Conservation (phyloP, 37 sponge, comb jelly and placozoan species). For the Corticium candelabrum region DNA sequence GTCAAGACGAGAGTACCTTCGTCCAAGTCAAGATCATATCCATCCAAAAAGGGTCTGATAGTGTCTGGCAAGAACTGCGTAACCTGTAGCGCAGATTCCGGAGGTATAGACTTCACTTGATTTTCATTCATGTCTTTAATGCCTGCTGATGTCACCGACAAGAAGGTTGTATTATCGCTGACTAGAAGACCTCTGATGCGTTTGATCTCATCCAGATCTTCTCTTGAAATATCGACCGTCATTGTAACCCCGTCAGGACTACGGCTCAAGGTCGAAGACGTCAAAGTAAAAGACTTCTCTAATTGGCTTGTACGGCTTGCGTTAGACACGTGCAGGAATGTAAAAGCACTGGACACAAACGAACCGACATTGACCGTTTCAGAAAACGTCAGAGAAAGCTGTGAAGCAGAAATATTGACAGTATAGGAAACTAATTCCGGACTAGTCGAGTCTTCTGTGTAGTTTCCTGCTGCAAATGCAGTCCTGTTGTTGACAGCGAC, state of each 20-base stretch:
- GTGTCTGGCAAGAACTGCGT: constrained; percentile 28
- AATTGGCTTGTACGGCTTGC: background rate
- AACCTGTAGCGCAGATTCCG: constrained; percentile 26
- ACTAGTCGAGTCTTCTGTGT: constrained; percentile 19
- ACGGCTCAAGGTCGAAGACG: background rate
- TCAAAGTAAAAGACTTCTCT: background rate
- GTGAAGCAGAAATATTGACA: constrained; percentile 45
- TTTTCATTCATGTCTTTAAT: constrained; percentile 76
- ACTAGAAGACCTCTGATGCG: constrained; percentile 57
- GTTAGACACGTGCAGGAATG: constrained; percentile 8
- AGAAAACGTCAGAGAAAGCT: constrained; percentile 36
- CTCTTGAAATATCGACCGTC: constrained; percentile 37
- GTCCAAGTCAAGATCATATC: constrained; percentile 50
- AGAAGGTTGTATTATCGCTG: constrained; percentile 29
- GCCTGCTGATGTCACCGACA: constrained; percentile 33
- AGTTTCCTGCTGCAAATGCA: constrained; percentile 9
- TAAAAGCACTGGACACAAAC: constrained; percentile 23
- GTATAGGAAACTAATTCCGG: constrained; percentile 37
- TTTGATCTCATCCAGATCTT: constrained; percentile 73
- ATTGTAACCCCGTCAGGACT: constrained; percentile 27
- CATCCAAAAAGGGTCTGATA: constrained; percentile 30
- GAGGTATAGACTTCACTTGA: constrained; percentile 25
- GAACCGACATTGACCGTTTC: constrained; percentile 51
- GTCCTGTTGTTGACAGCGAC: constrained; percentile 2
- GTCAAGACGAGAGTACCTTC: constrained; percentile 34